Evolutionary conservation across 2,797 vertebrate genomes (phyloP), one percentile per base, ranked within the genome.

Genomic region (Gobionotothen gibberifrons): DNA sequence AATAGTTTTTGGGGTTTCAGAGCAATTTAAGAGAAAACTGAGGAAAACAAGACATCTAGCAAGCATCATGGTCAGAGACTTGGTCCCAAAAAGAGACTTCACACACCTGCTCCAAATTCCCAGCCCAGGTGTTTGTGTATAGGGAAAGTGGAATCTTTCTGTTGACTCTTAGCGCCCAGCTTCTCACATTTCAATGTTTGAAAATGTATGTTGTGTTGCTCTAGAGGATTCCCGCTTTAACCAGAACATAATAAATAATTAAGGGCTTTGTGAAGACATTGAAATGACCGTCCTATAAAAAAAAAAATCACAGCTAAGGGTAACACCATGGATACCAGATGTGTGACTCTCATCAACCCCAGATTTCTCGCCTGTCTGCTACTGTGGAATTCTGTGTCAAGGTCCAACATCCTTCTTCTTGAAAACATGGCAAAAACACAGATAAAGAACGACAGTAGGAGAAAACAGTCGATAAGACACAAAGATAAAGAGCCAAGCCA

Each of bases 91-190:
- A 78, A 68, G 19, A 69, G 43, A 72, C 56, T 68, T 90, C 76
- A 71, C 86, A 80, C 43, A 44, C n/a, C 14, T 39, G 63, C 52
- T 76, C 22, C 17, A 88, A 80, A 90, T 89, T 85, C 84, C 76
- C 69, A 77, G 52, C 77, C 22, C 48, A 22, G 59, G 85, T 87
- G 87, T 76, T 62, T 71, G 65, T 51, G 54, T 62, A 9, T 36
- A 36, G 32, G 32, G 8, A 36, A 7, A 64, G 11, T 1, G 46
- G 29, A 68, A 69, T 69, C 49, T 55, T 44, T 67, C 39, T 7
- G 15, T 26, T 47, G n/a, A 63, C 22, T 79, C 21, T 55, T 3
- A 44, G 9, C 0, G 1, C 12, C 44, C 5, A 52, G 8, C 46
- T 14, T 44, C 15, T 53, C 2, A 67, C 15, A 22, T 67, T n/a